phyloP scores from a whole-genome alignment of 2,797 vertebrate species.

The Pteronotus mesoamericanus region DNA sequence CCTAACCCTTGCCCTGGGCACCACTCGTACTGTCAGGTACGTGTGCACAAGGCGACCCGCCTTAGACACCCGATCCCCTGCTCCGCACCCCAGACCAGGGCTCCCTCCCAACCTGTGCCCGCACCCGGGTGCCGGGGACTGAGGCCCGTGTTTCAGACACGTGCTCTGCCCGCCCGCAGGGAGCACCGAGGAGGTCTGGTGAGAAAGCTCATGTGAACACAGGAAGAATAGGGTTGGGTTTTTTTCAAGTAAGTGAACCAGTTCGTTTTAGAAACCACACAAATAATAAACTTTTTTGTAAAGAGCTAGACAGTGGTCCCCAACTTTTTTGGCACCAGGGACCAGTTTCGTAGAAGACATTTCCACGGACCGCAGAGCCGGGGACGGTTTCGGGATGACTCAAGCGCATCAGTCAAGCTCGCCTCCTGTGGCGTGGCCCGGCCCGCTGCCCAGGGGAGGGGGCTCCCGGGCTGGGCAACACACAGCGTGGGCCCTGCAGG shows the following conservation, averaged over 20 bases:
- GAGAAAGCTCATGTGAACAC: background rate
- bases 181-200: too few relatives aligned
- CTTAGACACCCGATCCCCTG: background rate
- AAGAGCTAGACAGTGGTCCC: too few relatives aligned
- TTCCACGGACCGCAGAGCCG: too few relatives aligned
- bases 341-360: too few relatives aligned
- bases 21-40: rapidly evolving
- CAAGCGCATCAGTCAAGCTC: too few relatives aligned
- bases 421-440: too few relatives aligned
- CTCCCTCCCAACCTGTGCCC: background rate
- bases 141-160: rapidly evolving
- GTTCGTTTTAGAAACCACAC: background rate
- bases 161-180: background rate
- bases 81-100: background rate
- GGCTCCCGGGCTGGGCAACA: background rate
- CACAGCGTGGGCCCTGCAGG: rapidly evolving
- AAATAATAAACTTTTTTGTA: background rate
- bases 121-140: rapidly evolving
- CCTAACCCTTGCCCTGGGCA: background rate
- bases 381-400: too few relatives aligned
- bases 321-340: too few relatives aligned
- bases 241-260: background rate
- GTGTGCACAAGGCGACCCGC: rapidly evolving
- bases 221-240: background rate
- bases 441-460: too few relatives aligned